Percentiles rank a stretch among this genome's conserved stretches.
phyloP scores from a whole-genome alignment of 2,113 vertebrate species.

The Eclectus roratus region DNA sequence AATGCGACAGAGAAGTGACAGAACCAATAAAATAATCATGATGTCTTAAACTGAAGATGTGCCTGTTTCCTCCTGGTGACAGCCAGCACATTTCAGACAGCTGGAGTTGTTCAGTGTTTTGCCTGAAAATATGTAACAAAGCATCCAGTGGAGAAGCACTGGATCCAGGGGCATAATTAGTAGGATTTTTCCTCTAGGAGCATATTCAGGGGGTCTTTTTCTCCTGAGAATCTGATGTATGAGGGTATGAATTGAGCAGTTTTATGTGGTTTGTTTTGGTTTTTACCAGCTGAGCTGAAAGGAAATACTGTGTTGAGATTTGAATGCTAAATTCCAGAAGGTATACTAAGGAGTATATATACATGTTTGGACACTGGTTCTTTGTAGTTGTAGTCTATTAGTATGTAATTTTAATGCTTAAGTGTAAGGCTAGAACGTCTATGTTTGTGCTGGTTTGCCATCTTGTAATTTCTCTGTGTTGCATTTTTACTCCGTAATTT shows the following conservation, averaged over 20 bases:
- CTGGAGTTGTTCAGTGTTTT: background rate
- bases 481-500: background rate
- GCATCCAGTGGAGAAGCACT: background rate
- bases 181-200: background rate
- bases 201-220: background rate
- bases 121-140: background rate
- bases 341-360: rapidly evolving
- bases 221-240: rapidly evolving
- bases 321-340: background rate
- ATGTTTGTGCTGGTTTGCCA: background rate
- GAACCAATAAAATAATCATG: background rate
- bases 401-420: background rate
- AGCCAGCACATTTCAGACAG: background rate
- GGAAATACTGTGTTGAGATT: background rate
- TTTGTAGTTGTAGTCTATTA: background rate
- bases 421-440: background rate
- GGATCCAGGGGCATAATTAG: background rate
- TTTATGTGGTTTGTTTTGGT: background rate
- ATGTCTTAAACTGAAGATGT: background rate
- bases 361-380: background rate
- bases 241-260: background rate
- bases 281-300: background rate
- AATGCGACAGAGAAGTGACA: slow-evolving; percentile 2
- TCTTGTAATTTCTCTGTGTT: background rate
- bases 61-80: background rate